phyloP scores from a whole-genome alignment of 2,113 vertebrate species.

The Solea solea region DNA sequence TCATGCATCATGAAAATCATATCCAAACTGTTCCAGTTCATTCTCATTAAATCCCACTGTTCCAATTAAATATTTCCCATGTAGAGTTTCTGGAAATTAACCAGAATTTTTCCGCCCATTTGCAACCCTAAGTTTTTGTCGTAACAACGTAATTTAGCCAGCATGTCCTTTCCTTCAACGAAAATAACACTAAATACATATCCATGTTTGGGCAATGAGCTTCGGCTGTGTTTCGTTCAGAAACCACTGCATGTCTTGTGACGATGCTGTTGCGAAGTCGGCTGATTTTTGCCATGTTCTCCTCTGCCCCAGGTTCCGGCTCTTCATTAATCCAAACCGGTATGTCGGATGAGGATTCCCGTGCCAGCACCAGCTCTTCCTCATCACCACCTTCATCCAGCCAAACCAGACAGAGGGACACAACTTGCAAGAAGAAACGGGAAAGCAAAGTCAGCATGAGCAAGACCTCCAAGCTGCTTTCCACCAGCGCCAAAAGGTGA shows the following conservation, averaged over 20 bases:
- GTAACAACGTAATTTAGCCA: no score
- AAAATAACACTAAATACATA: no score
- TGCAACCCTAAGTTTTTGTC: no score
- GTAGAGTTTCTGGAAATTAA: no score
- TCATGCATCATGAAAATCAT: no score
- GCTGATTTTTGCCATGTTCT: background rate
- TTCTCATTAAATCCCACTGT: no score
- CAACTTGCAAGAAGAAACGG: constrained; percentile 91
- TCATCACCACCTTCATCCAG: constrained; percentile 89
- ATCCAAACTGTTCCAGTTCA: no score
- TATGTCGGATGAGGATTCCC: constrained; percentile 99
- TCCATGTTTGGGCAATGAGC: background rate
- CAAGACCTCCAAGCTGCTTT: constrained; percentile 98
- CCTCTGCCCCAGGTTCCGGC: constrained; percentile 56
- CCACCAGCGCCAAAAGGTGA: constrained; percentile 99
- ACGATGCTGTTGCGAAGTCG: no score
- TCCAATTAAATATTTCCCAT: no score
- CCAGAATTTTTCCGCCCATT: no score
- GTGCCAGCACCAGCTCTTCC: constrained; percentile 97
- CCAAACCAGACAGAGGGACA: constrained; percentile 88
- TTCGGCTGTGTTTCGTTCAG: background rate
- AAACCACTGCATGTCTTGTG: no score
- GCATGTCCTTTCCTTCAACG: no score
- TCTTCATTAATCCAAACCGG: constrained; percentile 80
- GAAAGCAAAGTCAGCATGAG: constrained; percentile 98